Evolutionary conservation across 2,888 invertebrate genomes (phyloP).

Genomic region (Tetragnatha montana): DNA sequence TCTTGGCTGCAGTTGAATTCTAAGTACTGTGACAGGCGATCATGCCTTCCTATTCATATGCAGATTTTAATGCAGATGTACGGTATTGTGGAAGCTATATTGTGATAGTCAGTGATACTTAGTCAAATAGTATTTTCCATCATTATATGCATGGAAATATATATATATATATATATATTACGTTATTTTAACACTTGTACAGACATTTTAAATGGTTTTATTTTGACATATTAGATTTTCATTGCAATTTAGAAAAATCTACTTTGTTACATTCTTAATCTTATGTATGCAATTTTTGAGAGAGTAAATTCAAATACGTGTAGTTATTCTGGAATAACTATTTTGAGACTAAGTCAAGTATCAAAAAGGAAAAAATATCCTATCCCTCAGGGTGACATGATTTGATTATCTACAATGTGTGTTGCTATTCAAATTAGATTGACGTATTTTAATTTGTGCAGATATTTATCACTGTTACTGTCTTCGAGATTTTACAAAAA

Average conservation of each 20-base stretch:
- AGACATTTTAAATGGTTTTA: constrained; percentile 52
- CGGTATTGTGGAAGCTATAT: constrained; percentile 93
- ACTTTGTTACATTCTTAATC: background rate
- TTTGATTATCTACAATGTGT: background rate
- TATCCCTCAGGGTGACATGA: background rate
- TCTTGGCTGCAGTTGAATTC: constrained; percentile 98
- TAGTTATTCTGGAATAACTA: constrained; percentile 10
- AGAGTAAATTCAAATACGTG: constrained; percentile 44
- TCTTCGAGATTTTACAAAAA: constrained; percentile 21
- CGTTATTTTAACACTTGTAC: constrained; percentile 55
- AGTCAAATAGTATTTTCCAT: constrained; percentile 47
- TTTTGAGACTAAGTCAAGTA: constrained; percentile 35
- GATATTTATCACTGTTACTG: constrained; percentile 24
- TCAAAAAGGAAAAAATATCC: background rate
- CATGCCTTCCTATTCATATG: constrained; percentile 98
- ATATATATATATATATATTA: constrained; percentile 49
- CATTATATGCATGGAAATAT: constrained; percentile 38
- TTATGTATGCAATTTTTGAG: constrained; percentile 29
- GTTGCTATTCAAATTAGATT: background rate
- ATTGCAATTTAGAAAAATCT: constrained; percentile 38
- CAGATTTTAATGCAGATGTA: constrained; percentile 98
- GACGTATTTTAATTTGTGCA: constrained; percentile 10
- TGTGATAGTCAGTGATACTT: constrained; percentile 77
- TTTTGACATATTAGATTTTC: constrained; percentile 47
- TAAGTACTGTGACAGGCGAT: constrained; percentile 93